Conservation (phyloP, 2,113 vertebrate species). For the Psettodes erumei region DNA sequence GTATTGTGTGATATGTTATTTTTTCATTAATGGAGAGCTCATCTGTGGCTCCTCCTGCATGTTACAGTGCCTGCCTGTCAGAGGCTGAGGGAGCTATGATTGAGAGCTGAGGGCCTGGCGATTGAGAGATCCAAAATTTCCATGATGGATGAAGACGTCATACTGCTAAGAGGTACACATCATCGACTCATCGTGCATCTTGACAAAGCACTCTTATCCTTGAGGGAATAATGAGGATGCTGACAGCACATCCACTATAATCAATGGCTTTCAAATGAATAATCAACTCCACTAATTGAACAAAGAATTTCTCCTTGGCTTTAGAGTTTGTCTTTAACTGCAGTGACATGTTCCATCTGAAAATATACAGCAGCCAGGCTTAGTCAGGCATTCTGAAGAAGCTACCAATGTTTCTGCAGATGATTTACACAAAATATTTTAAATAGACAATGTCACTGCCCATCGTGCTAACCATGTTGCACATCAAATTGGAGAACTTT, state of each 20-base stretch:
- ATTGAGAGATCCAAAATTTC: constrained; percentile 85
- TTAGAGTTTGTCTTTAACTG: constrained; percentile 39
- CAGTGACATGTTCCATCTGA: not conserved
- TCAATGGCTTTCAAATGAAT: constrained; percentile 77
- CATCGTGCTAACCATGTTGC: not conserved
- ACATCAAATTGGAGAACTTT: not conserved
- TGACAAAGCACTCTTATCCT: constrained; percentile 79
- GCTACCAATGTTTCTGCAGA: not conserved
- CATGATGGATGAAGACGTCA: constrained; percentile 85
- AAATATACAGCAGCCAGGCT: constrained; percentile 7
- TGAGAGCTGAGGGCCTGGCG: constrained; percentile 69
- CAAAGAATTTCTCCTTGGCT: constrained; percentile 65
- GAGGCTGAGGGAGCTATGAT: constrained; percentile 73
- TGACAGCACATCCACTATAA: constrained; percentile 75
- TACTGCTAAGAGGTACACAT: constrained; percentile 81
- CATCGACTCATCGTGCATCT: constrained; percentile 74
- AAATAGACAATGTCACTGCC: not conserved
- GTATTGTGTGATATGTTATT: constrained; percentile 86
- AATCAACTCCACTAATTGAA: constrained; percentile 78
- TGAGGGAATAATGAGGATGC: constrained; percentile 77
- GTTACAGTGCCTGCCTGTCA: constrained; percentile 84
- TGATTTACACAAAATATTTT: not conserved
- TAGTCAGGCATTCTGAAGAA: not conserved
- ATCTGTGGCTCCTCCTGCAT: constrained; percentile 73
- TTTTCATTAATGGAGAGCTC: constrained; percentile 86